Evolutionary conservation across 2,113 vertebrate genomes (phyloP).

Genomic region (Poecilia latipinna): DNA sequence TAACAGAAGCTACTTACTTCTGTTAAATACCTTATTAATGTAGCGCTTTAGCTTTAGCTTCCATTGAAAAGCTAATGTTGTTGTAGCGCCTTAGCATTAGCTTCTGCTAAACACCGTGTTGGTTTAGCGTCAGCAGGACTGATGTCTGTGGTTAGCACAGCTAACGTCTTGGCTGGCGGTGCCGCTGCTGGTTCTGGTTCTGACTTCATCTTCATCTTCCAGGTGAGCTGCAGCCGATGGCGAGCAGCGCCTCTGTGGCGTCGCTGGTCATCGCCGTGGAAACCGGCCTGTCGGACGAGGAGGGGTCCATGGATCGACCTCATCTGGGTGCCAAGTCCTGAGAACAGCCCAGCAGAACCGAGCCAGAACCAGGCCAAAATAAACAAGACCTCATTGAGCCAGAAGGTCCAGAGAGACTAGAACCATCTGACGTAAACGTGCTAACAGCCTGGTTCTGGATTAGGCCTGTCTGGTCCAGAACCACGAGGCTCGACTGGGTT

Average conservation of each 20-base stretch:
- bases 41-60: no score
- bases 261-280: conserved; percentile 76
- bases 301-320: conserved; percentile 53
- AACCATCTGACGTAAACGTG: conserved; percentile 10
- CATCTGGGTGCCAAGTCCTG: conserved; percentile 69
- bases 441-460: conserved; percentile 30
- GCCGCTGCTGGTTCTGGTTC: no score
- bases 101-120: no score
- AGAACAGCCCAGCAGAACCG: conserved; percentile 29
- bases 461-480: conserved; percentile 20
- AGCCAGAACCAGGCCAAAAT: conserved; percentile 16
- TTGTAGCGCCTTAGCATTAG: no score
- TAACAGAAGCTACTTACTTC: no score
- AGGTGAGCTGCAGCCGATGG: conserved; percentile 77
- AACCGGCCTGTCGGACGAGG: conserved; percentile 73
- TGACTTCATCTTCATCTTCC: background rate
- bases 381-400: background rate
- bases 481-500: background rate
- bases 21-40: no score
- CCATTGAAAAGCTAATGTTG: no score
- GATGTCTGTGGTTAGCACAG: no score
- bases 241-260: conserved; percentile 66
- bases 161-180: no score
- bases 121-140: no score
- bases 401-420: background rate